phyloP scores from a whole-genome alignment of 2,888 invertebrate genomes.

The Cheilosia impressa region DNA sequence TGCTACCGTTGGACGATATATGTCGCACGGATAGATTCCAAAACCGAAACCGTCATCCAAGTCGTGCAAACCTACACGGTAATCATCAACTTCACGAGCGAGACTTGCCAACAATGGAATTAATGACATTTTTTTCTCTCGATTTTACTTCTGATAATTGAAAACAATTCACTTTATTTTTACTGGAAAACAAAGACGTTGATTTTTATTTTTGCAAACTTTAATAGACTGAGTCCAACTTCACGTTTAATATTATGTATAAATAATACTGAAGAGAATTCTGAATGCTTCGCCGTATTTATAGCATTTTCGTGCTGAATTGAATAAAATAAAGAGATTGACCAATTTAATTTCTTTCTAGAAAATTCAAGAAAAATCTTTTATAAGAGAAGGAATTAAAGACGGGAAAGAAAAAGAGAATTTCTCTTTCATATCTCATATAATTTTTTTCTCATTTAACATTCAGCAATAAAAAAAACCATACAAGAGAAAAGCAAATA shows the following conservation, averaged over 20 bases:
- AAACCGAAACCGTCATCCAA: constrained; percentile 80
- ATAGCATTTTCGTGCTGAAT: constrained; percentile 4
- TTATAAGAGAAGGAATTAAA: too few species aligned
- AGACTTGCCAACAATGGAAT: constrained; percentile 80
- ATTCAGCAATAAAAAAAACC: too few species aligned
- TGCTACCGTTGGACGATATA: constrained; percentile 78
- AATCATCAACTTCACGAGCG: constrained; percentile 79
- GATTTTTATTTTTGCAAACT: neutral
- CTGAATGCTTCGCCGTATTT: constrained; percentile 10
- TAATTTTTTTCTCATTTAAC: too few species aligned
- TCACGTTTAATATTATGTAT: neutral
- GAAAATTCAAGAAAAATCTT: too few species aligned
- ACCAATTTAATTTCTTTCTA: too few species aligned
- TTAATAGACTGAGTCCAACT: too few species aligned
- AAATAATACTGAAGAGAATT: constrained; percentile 42
- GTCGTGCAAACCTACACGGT: constrained; percentile 76
- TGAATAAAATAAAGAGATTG: too few species aligned
- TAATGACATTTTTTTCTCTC: constrained; percentile 78
- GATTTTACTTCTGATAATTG: neutral
- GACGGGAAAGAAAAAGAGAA: too few species aligned
- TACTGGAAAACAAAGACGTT: neutral
- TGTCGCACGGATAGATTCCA: constrained; percentile 80
- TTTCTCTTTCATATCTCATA: too few species aligned
- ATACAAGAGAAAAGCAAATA: too few species aligned
- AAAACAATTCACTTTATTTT: neutral